Evolutionary conservation across 2,888 invertebrate species (phyloP).

Genomic region (Thereva unica): DNA sequence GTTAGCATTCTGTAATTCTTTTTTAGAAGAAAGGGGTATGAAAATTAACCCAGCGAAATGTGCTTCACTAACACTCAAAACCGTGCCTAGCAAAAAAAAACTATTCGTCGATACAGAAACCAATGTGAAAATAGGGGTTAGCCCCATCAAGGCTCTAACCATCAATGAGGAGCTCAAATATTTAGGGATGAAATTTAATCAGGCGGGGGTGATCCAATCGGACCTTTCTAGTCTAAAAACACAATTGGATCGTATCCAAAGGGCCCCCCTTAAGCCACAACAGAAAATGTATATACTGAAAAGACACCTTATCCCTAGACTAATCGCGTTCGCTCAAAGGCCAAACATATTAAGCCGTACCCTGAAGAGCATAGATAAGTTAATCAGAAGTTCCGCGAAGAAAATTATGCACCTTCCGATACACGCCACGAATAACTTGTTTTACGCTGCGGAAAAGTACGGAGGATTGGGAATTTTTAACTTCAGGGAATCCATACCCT

Average conservation of each 20-base stretch:
- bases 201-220: not conserved
- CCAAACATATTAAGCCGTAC: not conserved
- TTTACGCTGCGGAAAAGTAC: too few species aligned
- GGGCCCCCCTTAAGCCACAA: slow-evolving; percentile 9
- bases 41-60: not conserved
- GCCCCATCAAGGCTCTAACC: not conserved
- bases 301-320: not conserved
- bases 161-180: not conserved
- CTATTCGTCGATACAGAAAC: not conserved
- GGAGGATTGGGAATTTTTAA: not conserved
- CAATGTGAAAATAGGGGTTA: not conserved
- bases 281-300: slow-evolving; percentile 7
- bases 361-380: not conserved
- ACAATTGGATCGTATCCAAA: not conserved
- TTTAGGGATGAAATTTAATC: not conserved
- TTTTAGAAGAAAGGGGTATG: not conserved
- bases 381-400: not conserved
- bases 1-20: not conserved
- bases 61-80: not conserved
- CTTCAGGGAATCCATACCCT: not conserved
- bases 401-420: not conserved
- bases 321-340: not conserved
- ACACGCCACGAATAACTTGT: too few species aligned
- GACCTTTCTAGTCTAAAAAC: not conserved
- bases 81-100: slow-evolving; percentile 5